Conservation (phyloP, 2,113 vertebrate genomes). For the Oreochromis spilurus region DNA sequence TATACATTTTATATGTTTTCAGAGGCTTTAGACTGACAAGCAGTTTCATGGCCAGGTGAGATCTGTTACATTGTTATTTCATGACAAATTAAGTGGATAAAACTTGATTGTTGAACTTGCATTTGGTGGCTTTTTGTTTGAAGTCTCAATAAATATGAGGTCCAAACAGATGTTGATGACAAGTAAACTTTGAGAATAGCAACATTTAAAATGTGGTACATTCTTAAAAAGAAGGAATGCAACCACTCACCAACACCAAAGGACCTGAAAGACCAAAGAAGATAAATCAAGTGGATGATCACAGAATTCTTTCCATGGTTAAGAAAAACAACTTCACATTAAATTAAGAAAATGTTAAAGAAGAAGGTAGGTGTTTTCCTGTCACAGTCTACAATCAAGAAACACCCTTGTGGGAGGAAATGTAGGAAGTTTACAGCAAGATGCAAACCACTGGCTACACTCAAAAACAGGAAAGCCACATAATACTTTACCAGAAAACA, state of each 20-base stretch:
- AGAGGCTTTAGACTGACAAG: neutral
- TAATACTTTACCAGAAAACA: neutral
- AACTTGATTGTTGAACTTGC: neutral
- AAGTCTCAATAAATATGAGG: neutral
- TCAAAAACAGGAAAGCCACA: neutral
- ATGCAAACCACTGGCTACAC: neutral
- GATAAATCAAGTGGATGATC: neutral
- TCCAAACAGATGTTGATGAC: neutral
- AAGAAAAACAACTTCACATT: neutral
- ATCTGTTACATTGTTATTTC: neutral
- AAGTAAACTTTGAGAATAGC: neutral
- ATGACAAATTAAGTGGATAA: neutral
- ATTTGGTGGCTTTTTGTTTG: neutral
- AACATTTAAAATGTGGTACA: neutral
- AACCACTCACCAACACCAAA: neutral
- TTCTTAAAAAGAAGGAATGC: neutral
- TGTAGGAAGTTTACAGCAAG: neutral
- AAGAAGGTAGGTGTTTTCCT: neutral
- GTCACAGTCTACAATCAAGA: neutral
- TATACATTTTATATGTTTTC: neutral
- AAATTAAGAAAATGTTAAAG: neutral
- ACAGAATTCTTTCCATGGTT: neutral
- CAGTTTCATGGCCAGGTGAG: neutral
- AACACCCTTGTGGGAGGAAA: neutral
- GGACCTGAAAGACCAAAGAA: neutral